Evolutionary conservation across 1,140 invertebrate species (phyloP).

Genomic region (Micrasema minimum): DNA sequence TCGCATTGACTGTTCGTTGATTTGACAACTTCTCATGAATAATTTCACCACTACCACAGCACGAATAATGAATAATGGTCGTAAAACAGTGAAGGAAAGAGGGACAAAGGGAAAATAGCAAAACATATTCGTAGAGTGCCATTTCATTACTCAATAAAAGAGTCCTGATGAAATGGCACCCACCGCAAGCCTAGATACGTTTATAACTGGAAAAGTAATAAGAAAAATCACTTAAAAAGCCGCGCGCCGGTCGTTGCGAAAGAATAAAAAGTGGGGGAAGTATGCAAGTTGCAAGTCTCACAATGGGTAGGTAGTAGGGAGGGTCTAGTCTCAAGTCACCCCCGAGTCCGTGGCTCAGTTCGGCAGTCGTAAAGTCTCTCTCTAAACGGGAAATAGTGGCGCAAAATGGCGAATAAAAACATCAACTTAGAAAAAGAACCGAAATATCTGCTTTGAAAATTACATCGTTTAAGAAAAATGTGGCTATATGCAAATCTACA

Average conservation of each 20-base stretch:
- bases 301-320: neutral
- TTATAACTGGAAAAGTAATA: constrained; percentile 52
- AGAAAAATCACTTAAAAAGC: constrained; percentile 55
- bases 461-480: neutral
- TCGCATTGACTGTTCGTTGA: no score
- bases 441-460: neutral
- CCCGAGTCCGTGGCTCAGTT: neutral
- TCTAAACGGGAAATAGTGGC: constrained; percentile 15
- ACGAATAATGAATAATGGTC: constrained; percentile 45
- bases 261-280: constrained; percentile 40
- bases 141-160: constrained; percentile 54
- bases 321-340: constrained; percentile 16
- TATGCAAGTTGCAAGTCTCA: neutral
- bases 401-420: constrained; percentile 19
- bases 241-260: constrained; percentile 44
- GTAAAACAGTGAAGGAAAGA: constrained; percentile 46
- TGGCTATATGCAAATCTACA: no score
- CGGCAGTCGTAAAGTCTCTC: constrained; percentile 22
- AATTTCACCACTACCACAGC: constrained; percentile 47
- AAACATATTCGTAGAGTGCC: constrained; percentile 52
- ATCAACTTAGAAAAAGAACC: constrained; percentile 5
- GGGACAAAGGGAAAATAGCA: constrained; percentile 49
- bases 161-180: constrained; percentile 47
- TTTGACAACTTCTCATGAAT: constrained; percentile 52
- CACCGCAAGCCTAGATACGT: constrained; percentile 47